phyloP scores from a whole-genome alignment of 2,797 vertebrate species.

The Jordanella pulchra region DNA sequence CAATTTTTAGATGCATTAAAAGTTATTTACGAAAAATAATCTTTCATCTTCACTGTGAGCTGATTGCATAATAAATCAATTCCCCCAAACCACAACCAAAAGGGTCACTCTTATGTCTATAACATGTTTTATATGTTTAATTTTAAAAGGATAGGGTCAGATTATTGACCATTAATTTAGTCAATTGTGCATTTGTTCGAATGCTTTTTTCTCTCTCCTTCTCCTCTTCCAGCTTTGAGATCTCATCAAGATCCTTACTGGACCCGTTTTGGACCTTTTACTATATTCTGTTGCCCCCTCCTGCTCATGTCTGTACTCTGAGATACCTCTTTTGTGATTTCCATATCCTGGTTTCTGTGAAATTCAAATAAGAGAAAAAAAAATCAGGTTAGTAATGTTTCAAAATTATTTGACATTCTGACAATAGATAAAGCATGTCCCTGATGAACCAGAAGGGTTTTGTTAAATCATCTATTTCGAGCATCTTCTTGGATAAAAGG shows the following conservation, averaged over 20 bases:
- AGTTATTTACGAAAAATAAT: not conserved
- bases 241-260: not conserved
- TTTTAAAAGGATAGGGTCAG: not conserved
- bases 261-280: not conserved
- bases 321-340: constrained; percentile 76
- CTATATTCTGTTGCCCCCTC: not conserved
- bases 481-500: constrained; percentile 17
- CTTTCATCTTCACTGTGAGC: not conserved
- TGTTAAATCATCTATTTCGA: constrained; percentile 16
- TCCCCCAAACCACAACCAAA: not conserved
- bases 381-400: constrained; percentile 22
- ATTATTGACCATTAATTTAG: not conserved
- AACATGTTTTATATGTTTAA: not conserved
- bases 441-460: not conserved
- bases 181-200: not conserved
- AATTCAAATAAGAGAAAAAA: constrained; percentile 6
- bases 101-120: not conserved
- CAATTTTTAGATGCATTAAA: not conserved
- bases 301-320: not conserved
- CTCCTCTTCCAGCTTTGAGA: not conserved
- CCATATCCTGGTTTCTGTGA: constrained; percentile 72
- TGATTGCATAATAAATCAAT: not conserved
- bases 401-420: not conserved
- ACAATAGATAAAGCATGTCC: not conserved
- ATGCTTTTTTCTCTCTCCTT: not conserved